Conservation (phyloP, 2,888 invertebrate genomes). For the Diploptera punctata region DNA sequence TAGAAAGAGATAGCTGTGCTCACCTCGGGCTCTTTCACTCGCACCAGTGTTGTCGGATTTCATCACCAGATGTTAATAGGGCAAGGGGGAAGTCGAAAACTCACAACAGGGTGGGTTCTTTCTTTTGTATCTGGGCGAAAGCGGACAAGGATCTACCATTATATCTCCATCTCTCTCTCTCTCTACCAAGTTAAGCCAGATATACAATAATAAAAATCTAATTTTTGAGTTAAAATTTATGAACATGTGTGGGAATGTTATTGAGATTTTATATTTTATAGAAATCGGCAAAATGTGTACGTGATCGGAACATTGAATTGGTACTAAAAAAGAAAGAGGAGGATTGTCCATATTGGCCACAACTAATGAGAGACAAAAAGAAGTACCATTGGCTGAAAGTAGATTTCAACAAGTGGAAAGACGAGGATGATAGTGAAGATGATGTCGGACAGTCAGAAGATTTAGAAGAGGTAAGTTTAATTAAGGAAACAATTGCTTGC, state of each 20-base stretch:
- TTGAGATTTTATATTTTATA: slow-evolving; percentile 45
- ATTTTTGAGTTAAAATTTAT: too few relatives aligned
- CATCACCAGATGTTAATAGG: too few relatives aligned
- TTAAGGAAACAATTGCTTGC: too few relatives aligned
- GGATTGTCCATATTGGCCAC: slow-evolving; percentile 85
- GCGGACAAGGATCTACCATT: too few relatives aligned
- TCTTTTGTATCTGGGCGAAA: too few relatives aligned
- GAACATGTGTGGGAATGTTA: too few relatives aligned
- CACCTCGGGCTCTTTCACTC: too few relatives aligned
- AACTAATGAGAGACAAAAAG: slow-evolving; percentile 83
- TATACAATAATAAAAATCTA: too few relatives aligned
- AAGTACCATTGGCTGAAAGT: slow-evolving; percentile 97
- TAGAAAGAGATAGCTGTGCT: too few relatives aligned
- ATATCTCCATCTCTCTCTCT: background rate
- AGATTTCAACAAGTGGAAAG: slow-evolving; percentile 98
- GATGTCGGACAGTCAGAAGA: slow-evolving; percentile 64
- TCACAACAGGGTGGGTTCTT: too few relatives aligned
- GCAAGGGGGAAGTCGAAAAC: too few relatives aligned
- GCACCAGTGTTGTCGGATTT: too few relatives aligned
- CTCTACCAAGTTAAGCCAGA: background rate
- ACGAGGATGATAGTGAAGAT: slow-evolving; percentile 93
- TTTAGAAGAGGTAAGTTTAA: slow-evolving; percentile 66
- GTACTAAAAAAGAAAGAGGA: slow-evolving; percentile 64
- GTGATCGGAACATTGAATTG: slow-evolving; percentile 60
- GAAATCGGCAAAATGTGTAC: slow-evolving; percentile 60